phyloP scores from a whole-genome alignment of 2,113 vertebrate genomes.

The Myrmecophaga tridactyla region DNA sequence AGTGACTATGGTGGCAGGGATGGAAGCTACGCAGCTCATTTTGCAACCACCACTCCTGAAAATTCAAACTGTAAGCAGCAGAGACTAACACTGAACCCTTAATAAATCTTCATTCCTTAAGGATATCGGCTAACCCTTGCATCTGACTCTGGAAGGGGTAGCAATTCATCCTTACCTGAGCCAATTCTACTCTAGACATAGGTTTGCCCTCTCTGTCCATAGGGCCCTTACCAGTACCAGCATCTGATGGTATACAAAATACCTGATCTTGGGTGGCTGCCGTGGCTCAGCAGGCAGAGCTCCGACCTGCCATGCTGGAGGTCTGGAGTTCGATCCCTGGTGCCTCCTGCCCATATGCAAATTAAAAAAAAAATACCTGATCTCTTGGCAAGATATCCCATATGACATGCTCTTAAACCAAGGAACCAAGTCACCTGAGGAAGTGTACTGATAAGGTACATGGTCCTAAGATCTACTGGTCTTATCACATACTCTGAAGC shows the following conservation, averaged over 20 bases:
- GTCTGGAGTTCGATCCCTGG: too few species aligned
- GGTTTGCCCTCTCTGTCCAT: not conserved
- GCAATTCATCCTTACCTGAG: not conserved
- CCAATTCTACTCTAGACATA: not conserved
- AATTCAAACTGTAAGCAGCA: not conserved
- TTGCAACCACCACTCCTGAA: not conserved
- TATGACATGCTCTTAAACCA: not conserved
- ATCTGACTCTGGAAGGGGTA: not conserved
- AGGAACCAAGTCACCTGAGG: not conserved
- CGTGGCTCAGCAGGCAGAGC: too few species aligned
- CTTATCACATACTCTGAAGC: not conserved
- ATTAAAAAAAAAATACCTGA: too few species aligned
- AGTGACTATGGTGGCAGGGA: not conserved
- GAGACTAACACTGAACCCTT: not conserved
- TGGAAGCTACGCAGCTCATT: accelerated
- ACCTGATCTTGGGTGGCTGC: too few species aligned
- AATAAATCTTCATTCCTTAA: not conserved
- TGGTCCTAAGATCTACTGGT: not conserved
- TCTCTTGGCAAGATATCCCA: not conserved
- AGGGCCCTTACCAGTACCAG: not conserved
- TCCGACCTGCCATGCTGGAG: too few species aligned
- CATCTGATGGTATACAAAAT: not conserved
- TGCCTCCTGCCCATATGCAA: too few species aligned
- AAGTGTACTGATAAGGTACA: not conserved
- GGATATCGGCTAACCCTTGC: not conserved